Base-by-base conservation (phyloP, 2,797 vertebrate genomes). In the Avahi laniger region DNA sequence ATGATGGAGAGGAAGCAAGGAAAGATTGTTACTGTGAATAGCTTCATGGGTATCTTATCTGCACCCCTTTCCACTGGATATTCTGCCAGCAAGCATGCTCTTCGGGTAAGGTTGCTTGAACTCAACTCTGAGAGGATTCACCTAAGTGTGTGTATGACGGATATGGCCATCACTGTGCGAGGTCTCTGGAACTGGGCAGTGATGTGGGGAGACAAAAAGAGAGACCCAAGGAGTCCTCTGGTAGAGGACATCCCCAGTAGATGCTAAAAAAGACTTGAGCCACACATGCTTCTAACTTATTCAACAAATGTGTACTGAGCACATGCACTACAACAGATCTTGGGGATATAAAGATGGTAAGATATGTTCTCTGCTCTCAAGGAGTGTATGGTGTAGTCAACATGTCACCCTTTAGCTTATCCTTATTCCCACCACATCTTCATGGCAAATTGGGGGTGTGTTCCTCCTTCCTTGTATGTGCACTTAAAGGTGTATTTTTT, bases 81-180 rank as follows among this genome's bases (percentile, higher is more conserved):
- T 96, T 98, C 98, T 43, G 99, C 99, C 96, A 99, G 99, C 98
- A 99, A 99, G 97, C 99, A 99, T 8, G 99, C 99, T 18, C 98
- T 99, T 78, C 99, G 99, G 99, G 99, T 99, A 95, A 98, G 97
- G 10, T 52, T 89, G 38, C 73, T 90, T 26, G 28, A 69, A 72
- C 52, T 82, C 38, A 75, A 10, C 41, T 94, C 35, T 10, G n/a
- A 61, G 46, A 61, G 73, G 35, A 46, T 33, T 75, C 52, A 81
- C n/a, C 26, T 59, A 35, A 38, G 38, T 48, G 35, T 65, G 9
- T 43, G 3, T 61, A 3, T 26, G 28, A n/a, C 35, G 46, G 30
- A 79, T 48, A 18, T 22, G 33, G 46, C n/a, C 30, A 17, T 83
- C 24, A 35, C 1, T 69, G 59, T 24, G 67, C 22, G 38, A 91